A percentile compares a stretch with the other conserved stretches of the same genome.
phyloP scores from a whole-genome alignment of 2,113 vertebrate species.

The Girardinichthys multiradiatus region DNA sequence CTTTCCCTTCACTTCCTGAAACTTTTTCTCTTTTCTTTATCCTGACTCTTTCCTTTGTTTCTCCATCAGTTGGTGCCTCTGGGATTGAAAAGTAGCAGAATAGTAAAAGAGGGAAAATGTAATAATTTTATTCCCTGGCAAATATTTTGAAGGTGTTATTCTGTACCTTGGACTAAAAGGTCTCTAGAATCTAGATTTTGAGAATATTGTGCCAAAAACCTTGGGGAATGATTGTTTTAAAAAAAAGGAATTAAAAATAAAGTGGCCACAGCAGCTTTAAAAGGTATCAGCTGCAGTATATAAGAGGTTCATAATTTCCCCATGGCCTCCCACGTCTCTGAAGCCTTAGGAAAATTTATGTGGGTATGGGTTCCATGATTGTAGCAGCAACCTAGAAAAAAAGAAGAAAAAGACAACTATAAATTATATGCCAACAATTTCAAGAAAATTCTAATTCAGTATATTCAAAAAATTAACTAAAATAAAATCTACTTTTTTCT shows the following conservation, averaged over 20 bases:
- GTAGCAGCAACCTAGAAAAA: constrained; percentile 62
- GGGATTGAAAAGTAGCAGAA: constrained; percentile 46
- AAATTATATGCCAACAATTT: constrained; percentile 16
- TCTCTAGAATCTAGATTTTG: constrained; percentile 56
- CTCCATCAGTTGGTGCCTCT: constrained; percentile 77
- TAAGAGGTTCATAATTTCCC: constrained; percentile 58
- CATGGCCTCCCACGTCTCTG: constrained; percentile 31
- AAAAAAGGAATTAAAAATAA: too few relatives aligned
- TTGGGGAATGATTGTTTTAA: constrained; percentile 29
- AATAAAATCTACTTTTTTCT: constrained; percentile 13
- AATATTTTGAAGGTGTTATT: constrained; percentile 52
- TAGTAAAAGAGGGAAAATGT: constrained; percentile 42
- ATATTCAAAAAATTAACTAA: background rate
- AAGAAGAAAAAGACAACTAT: constrained; percentile 21
- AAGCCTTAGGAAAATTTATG: constrained; percentile 31
- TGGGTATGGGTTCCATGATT: constrained; percentile 44
- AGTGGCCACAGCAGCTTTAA: background rate
- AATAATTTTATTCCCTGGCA: constrained; percentile 52
- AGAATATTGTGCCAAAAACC: constrained; percentile 43
- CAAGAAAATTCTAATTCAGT: background rate
- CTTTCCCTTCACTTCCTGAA: constrained; percentile 35
- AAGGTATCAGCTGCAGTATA: constrained; percentile 35
- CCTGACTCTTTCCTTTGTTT: constrained; percentile 74
- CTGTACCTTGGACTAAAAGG: constrained; percentile 51
- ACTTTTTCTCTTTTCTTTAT: constrained; percentile 68